Conservation (phyloP, 2,888 invertebrate genomes). For the Ennomos quercinarius region DNA sequence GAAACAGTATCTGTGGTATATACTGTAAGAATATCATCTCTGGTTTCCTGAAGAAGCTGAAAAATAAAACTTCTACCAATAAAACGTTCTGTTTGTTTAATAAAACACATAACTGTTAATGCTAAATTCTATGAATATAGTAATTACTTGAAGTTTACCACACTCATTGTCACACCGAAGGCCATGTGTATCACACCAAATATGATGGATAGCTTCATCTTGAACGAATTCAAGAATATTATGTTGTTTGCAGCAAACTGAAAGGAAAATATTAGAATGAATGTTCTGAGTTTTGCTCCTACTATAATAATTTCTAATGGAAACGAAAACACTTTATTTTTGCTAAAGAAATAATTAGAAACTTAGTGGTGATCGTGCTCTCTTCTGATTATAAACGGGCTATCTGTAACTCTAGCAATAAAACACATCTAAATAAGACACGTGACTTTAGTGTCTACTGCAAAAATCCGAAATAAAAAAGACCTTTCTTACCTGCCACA, state of each 20-base stretch:
- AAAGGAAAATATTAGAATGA: conserved; percentile 34
- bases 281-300: background rate
- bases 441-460: too few species aligned
- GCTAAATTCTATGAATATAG: conserved; percentile 81
- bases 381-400: too few species aligned
- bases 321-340: too few species aligned
- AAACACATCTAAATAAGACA: too few species aligned
- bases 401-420: too few species aligned
- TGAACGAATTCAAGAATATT: conserved; percentile 90
- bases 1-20: conserved; percentile 89
- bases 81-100: conserved; percentile 27
- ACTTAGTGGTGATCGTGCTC: too few species aligned
- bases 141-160: conserved; percentile 86
- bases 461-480: background rate
- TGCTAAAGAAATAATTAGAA: too few species aligned
- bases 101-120: conserved; percentile 47
- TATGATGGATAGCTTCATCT: conserved; percentile 91
- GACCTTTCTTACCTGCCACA: conserved; percentile 85
- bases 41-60: conserved; percentile 78
- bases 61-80: conserved; percentile 40
- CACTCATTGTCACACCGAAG: conserved; percentile 88
- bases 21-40: conserved; percentile 87
- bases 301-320: too few species aligned
- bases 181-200: conserved; percentile 91
- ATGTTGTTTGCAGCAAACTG: conserved; percentile 88